phyloP scores from a whole-genome alignment of 2,113 vertebrate genomes.

The Tonatia bakeri region DNA sequence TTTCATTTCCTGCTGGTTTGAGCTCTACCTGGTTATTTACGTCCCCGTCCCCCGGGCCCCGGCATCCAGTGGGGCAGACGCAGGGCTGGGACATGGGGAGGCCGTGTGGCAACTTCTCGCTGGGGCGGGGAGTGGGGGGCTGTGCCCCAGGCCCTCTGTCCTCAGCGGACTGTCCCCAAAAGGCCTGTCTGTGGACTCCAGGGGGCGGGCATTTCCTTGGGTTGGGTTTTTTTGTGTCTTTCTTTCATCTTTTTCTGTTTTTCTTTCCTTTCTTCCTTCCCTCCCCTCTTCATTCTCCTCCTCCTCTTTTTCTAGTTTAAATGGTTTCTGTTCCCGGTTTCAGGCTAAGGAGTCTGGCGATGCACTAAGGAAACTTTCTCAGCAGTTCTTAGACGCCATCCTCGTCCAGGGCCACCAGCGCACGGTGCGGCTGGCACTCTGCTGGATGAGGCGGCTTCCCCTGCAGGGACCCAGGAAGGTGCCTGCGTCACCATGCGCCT shows the following conservation, averaged over 20 bases:
- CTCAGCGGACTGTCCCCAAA: not conserved
- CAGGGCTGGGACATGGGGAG: too few species aligned
- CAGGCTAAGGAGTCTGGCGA: not conserved
- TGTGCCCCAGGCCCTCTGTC: not conserved
- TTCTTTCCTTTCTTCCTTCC: not conserved
- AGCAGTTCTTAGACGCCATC: not conserved
- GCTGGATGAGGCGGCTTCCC: not conserved
- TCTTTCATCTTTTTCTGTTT: not conserved
- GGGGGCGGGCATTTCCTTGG: not conserved
- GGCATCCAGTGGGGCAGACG: too few species aligned
- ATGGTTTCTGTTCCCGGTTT: not conserved
- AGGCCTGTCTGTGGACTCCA: not conserved
- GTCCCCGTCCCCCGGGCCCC: not conserved
- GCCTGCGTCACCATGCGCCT: not conserved
- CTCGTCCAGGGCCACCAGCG: not conserved
- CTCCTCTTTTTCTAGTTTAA: not conserved
- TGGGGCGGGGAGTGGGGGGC: not conserved
- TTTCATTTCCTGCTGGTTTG: constrained; percentile 14
- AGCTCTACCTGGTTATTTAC: constrained; percentile 22
- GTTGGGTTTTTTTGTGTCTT: not conserved
- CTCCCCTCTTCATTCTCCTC: too few species aligned
- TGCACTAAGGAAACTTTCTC: not conserved
- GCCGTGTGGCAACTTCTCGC: not conserved
- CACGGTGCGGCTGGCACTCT: not conserved
- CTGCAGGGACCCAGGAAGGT: not conserved